Evolutionary conservation across 2,888 invertebrate genomes (phyloP).

Genomic region (Coleophora deauratella): DNA sequence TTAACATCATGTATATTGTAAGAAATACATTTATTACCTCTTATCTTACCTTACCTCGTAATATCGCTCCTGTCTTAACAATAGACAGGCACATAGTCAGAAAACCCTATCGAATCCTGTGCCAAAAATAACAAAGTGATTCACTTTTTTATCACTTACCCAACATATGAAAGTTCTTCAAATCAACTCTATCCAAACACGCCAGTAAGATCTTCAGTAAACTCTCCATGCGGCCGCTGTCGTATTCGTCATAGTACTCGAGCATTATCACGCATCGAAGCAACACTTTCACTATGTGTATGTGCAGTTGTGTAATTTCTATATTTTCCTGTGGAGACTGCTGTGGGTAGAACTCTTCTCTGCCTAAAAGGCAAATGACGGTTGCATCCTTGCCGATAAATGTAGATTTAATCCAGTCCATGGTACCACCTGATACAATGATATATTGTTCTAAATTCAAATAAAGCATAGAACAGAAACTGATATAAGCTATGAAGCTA

Average conservation of each 20-base stretch:
- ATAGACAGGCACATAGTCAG: too few species aligned
- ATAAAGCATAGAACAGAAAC: too few species aligned
- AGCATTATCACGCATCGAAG: slow-evolving; percentile 38
- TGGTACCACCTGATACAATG: slow-evolving; percentile 33
- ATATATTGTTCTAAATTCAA: too few species aligned
- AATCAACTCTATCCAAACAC: slow-evolving; percentile 52
- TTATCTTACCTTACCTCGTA: too few species aligned
- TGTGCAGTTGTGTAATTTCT: slow-evolving; percentile 53
- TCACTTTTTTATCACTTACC: slow-evolving; percentile 49
- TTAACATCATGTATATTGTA: too few species aligned
- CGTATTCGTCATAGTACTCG: slow-evolving; percentile 36
- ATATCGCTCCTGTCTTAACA: too few species aligned
- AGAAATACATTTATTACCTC: too few species aligned
- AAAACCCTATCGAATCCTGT: too few species aligned
- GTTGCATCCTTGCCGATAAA: slow-evolving; percentile 51
- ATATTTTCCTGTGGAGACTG: slow-evolving; percentile 48
- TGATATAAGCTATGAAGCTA: too few species aligned
- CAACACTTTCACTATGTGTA: slow-evolving; percentile 52
- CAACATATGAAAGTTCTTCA: slow-evolving; percentile 63
- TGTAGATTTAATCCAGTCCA: slow-evolving; percentile 46
- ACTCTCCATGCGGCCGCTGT: slow-evolving; percentile 43
- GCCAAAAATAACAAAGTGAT: too few species aligned
- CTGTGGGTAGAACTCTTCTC: slow-evolving; percentile 48
- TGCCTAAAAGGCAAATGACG: slow-evolving; percentile 45
- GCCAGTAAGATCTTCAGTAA: slow-evolving; percentile 52